A percentile compares a stretch with the other conserved stretches of the same genome.
These are phyloP conservation scores for Acanthosoma haemorrhoidale DNA, from an alignment of 2,888 invertebrate species.

Conservation along the genomic window DNA sequence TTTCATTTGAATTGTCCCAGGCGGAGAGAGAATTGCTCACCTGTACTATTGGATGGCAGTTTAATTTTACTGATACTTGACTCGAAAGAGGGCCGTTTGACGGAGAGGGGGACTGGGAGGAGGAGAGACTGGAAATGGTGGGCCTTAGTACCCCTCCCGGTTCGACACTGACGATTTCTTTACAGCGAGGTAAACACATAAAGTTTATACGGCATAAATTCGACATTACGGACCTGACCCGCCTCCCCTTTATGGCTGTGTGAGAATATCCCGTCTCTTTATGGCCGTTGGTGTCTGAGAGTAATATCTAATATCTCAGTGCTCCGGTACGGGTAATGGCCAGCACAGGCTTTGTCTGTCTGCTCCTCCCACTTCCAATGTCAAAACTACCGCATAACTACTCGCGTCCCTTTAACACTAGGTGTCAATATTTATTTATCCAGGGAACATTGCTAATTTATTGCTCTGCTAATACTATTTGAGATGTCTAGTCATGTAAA, in stretches of 20 bases:
- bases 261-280: background rate
- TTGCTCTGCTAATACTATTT: too few species aligned
- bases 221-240: constrained; percentile 11
- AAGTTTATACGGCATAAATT: constrained; percentile 8
- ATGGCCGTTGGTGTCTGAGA: background rate
- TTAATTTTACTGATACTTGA: background rate
- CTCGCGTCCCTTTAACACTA: background rate
- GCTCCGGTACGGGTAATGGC: background rate
- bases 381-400: too few species aligned
- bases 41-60: background rate
- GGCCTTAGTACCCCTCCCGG: too few species aligned
- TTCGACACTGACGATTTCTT: background rate
- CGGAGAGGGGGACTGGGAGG: too few species aligned
- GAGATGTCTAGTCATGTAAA: too few species aligned
- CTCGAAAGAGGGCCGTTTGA: too few species aligned
- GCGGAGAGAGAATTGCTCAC: constrained; percentile 10
- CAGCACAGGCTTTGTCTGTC: background rate
- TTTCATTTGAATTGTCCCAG: background rate
- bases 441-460: too few species aligned
- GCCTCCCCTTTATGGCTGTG: constrained; percentile 3
- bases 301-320: constrained; percentile 12
- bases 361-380: background rate
- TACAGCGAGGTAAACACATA: constrained; percentile 4
- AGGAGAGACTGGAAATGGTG: too few species aligned
- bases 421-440: too few species aligned